Conservation (phyloP, 2,797 vertebrate genomes). For the Notoglanidium macrostoma region DNA sequence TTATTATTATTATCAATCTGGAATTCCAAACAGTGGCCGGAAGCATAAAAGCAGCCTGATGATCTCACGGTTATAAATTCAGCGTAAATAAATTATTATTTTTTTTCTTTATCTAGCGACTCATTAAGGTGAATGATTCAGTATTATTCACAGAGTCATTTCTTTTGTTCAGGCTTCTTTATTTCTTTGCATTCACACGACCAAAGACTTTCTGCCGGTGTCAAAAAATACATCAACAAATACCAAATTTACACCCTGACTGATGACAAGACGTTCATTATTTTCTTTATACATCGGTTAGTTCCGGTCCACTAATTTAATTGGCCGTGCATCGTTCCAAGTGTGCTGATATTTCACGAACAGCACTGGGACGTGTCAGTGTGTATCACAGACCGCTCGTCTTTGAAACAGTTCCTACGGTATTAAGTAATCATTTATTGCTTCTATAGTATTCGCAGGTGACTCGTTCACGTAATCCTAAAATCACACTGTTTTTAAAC, state of each 20-base stretch:
- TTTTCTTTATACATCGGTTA: too few species aligned
- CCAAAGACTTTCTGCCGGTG: background rate
- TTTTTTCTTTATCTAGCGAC: background rate
- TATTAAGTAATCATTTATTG: too few species aligned
- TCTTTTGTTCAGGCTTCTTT: background rate
- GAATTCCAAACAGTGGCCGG: background rate
- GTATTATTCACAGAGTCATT: background rate
- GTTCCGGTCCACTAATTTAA: too few species aligned
- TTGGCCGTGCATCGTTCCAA: too few species aligned
- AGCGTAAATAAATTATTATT: background rate
- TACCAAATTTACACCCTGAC: background rate
- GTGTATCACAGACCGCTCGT: too few species aligned
- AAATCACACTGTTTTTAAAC: background rate
- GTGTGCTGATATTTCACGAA: too few species aligned
- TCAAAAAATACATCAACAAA: background rate
- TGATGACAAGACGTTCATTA: background rate
- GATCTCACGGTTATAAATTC: background rate
- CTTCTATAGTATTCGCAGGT: background rate
- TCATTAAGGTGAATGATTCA: background rate
- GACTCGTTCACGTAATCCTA: background rate
- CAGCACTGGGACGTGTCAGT: too few species aligned
- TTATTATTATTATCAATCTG: too few species aligned
- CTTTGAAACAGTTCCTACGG: too few species aligned
- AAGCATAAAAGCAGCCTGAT: background rate
- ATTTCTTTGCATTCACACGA: background rate